Base-by-base conservation (phyloP, 2,113 vertebrate genomes). In the Panurus biarmicus region DNA sequence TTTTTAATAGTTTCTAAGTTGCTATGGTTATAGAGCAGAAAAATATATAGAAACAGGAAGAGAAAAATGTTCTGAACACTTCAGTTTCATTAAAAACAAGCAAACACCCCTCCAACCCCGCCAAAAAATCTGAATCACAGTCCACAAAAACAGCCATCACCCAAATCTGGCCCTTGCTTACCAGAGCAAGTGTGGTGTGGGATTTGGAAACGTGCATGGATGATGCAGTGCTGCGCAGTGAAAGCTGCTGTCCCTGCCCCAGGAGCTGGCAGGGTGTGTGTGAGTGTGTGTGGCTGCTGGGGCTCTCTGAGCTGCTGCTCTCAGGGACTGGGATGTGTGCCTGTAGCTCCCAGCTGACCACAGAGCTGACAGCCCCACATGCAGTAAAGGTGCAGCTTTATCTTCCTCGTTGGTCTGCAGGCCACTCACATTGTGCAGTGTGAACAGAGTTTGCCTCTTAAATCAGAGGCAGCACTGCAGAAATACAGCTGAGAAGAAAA, bases 191-290 rank as follows among this genome's bases (percentile, higher is more conserved):
- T 4, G 33, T 4, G 21, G 5, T 33, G 36, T 87, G 77, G 47
- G 47, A 2, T 77, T 73, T 81, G 60, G 42, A 11, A n/a, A 10
- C 1, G 3, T 23, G 12, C 10, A 1, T 4, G 35, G 74, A 2
- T 40, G 48, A 10, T 33, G 19, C 4, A 4, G 51, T 14, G 72
- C 62, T 50, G 42, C 38, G 44, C 44, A 53, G 1, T 23, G 25
- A 10, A 22, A 28, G 7, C 0, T 0, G 1, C 5, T 64, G 40
- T 65, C 35, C 11, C 53, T 29, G 35, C 9, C 0, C 23, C 38
- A 38, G 1, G 1, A 16, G 35, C 61, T 53, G 25, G 12, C 66
- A 48, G 26, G 13, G 6, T 42, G 42, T 42, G 40, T 42, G 5
- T 3, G 5, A 14, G 7, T 19, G n/a, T 44, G 3, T 28, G 20